These are phyloP conservation scores for Tyrannus savana DNA, from an alignment of 2,113 vertebrate genomes.

Conservation along the genomic window DNA sequence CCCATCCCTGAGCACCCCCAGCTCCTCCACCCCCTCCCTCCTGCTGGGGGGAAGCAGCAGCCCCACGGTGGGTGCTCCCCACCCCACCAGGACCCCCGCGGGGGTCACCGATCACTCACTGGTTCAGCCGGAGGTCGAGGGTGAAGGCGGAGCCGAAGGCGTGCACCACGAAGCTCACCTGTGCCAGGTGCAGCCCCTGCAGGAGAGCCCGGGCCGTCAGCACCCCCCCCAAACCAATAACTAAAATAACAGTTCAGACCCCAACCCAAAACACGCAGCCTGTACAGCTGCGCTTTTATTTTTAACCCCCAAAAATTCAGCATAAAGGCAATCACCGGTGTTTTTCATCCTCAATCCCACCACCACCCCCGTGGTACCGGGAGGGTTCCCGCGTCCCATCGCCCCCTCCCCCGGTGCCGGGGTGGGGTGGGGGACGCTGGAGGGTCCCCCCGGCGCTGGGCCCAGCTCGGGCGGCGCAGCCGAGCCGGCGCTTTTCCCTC, in stretches of 20 bases:
- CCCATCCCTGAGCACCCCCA: neutral
- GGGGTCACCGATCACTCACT: conserved; percentile 76
- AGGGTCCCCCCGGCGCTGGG: neutral
- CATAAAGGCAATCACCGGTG: rapidly evolving
- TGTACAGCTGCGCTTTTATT: neutral
- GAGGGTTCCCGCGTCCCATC: neutral
- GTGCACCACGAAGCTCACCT: conserved; percentile 84
- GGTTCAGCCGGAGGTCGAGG: conserved; percentile 89
- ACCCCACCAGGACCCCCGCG: rapidly evolving
- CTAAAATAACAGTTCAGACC: neutral
- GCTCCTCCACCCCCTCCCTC: neutral
- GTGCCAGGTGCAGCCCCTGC: conserved; percentile 87
- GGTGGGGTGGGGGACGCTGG: neutral
- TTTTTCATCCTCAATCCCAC: neutral
- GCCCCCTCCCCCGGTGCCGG: neutral
- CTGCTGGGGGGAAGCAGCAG: neutral
- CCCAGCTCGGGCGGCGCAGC: neutral
- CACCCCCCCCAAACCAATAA: neutral
- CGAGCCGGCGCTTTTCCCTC: neutral
- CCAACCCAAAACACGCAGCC: neutral
- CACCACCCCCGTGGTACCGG: neutral
- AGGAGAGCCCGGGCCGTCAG: neutral
- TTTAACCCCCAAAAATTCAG: neutral
- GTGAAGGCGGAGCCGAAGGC: conserved; percentile 86
- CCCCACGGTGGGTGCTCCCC: neutral